Base-by-base conservation (phyloP, 2,113 vertebrate genomes). In the Peromyscus leucopus region DNA sequence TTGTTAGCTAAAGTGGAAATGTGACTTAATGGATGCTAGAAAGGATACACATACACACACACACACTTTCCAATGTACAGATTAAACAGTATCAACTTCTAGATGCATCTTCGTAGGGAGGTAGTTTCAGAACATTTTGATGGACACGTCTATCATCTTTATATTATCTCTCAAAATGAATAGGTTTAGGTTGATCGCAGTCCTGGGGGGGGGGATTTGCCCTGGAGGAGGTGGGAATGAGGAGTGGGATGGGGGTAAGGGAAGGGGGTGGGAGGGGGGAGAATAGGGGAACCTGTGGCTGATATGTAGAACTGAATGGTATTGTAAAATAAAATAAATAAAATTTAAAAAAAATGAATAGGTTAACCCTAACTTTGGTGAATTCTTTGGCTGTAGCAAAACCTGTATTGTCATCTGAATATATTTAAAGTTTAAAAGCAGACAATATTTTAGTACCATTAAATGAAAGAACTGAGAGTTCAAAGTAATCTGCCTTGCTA, bases 381-480 rank as follows among this genome's bases (percentile, higher is more conserved):
- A 69, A 46, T 82, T 89, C n/a, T 48, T 57, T 48, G 17, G 48
- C 79, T 83, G 7, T 42, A 83, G 10, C 67, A 94, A 55, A 95
- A 46, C 31, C 65, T 91, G 0, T 85, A 12, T 82, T 94, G 59
- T 42, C 82, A 67, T 90, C 63, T 67, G 36, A 92, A 76, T 94
- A 28, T 46, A 76, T 69, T 59, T 63, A 74, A 92, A 89, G 26
- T 61, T 39, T 83, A 91, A 94, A 93, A 91, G 46, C 55, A 93
- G 21, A 42, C 80, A 42, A 75, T 24, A 59, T 36, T 78, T 83
- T 79, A 96, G 28, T 90, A 46, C 88, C 39, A 79, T 84, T 93
- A 91, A 96, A 90, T 74, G 61, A 92, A 88, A 92, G 57, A 55
- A 16, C 61, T 36, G 8, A 91, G 72, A 69, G 51, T 85, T 94